Base-by-base conservation (phyloP, 2,113 vertebrate species). In the Callopanchax toddi region DNA sequence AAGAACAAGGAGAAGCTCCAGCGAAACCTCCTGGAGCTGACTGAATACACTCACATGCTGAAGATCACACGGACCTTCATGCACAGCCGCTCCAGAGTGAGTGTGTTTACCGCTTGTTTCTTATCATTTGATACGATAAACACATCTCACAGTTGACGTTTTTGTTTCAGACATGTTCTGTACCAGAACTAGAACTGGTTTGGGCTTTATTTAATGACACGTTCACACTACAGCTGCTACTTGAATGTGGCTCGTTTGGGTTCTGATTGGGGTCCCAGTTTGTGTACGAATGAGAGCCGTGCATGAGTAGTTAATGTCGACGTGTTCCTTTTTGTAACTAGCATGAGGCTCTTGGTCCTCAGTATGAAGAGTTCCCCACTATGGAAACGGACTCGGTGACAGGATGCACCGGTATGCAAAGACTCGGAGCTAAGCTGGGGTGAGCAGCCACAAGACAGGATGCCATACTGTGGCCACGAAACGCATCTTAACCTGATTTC, bases 1-100 rank as follows among this genome's bases (percentile, higher is more conserved):
- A 95, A 90, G 72, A 99, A 99, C 90, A 99, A 98, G 81, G 96
- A 98, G 60, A 99, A 97, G 63, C 78, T 99, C 79, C 92, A 89
- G 80, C 94, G 85, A 62, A 99, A 98, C 89, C 89, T 96, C n/a
- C 89, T 97, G 20, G 97, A 99, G 40, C 89, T 99, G 71, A 97
- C 88, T 0, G 97, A 99, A 83, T 99, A 99, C 79, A 96, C 93
- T 0, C 94, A 94, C 89, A 93, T 98, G 96, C 88, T 99, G 74
- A 90, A 92, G 23, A 93, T 98, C 83, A 97, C 96, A 0, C 93
- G 89, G 3, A 85, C 82, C 74, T 97, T 99, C 59, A 89, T 96
- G 13, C 93, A 89, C 55, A 95, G 95, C 61, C 92, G 88, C 2
- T 87, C 92, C 11, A 95, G 97, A 91, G 97, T 99, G 60, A 87